Evolutionary conservation across 2,888 invertebrate species (phyloP).

Genomic region (Acanthosepion esculentum): DNA sequence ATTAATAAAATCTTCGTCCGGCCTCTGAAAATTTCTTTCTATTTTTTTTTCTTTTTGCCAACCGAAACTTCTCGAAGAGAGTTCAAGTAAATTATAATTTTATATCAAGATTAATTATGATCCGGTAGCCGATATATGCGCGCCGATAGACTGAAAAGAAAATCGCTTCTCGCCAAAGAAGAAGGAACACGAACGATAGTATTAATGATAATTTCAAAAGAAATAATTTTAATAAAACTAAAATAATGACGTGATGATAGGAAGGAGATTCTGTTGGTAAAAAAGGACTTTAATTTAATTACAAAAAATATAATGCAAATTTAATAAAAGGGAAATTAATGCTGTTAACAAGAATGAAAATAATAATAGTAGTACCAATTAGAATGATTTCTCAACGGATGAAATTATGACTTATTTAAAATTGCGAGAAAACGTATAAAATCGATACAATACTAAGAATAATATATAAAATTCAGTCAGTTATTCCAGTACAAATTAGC

Average conservation of each 20-base stretch:
- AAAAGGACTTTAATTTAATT: background rate
- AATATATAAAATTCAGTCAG: no score
- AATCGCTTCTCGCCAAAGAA: background rate
- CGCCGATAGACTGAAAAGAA: background rate
- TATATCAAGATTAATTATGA: background rate
- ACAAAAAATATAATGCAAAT: background rate
- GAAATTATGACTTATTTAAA: no score
- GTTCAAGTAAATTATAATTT: slow-evolving; percentile 33
- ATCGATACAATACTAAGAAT: no score
- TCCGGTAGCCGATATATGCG: background rate
- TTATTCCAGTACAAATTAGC: no score
- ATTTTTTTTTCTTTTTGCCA: background rate
- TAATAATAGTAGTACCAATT: no score
- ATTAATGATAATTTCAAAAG: background rate
- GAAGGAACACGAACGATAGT: background rate
- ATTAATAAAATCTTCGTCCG: slow-evolving; percentile 8
- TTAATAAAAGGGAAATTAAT: background rate
- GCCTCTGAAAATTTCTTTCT: background rate
- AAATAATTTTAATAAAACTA: background rate
- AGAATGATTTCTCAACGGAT: no score
- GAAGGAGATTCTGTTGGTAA: background rate
- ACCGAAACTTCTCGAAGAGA: background rate
- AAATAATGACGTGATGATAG: background rate
- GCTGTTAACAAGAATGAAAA: background rate
- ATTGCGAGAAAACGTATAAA: no score